These are phyloP conservation scores for Apotomis capreana DNA, from an alignment of 2,888 invertebrate genomes.

Conservation along the genomic window DNA sequence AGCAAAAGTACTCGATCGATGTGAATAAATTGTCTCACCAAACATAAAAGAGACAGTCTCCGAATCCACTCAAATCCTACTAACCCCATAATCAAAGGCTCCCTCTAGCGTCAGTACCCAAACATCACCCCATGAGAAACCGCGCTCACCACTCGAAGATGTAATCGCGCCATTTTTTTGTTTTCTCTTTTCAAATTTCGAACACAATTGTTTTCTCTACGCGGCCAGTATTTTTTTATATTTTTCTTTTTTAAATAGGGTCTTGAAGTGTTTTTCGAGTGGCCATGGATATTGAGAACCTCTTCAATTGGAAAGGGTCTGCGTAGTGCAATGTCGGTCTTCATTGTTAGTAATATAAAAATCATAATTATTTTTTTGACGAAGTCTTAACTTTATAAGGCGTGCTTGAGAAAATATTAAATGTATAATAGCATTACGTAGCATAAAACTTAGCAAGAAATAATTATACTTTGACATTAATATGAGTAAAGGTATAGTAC, in stretches of 20 bases:
- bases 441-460: not conserved
- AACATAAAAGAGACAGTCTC: not conserved
- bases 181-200: slow-evolving; percentile 66
- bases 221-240: slow-evolving; percentile 66
- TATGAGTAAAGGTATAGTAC: not conserved
- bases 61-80: slow-evolving; percentile 26
- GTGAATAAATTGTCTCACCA: not conserved
- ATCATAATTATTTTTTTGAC: slow-evolving; percentile 39
- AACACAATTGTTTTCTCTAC: slow-evolving; percentile 70
- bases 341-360: slow-evolving; percentile 29
- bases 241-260: slow-evolving; percentile 59
- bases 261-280: slow-evolving; percentile 70
- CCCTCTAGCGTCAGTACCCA: slow-evolving; percentile 78
- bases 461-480: slow-evolving; percentile 14
- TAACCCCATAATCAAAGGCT: slow-evolving; percentile 60
- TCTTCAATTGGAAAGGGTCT: slow-evolving; percentile 56
- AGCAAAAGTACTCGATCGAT: no score
- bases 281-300: slow-evolving; percentile 72
- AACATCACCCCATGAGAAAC: slow-evolving; percentile 82
- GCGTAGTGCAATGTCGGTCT: slow-evolving; percentile 39
- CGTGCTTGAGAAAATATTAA: slow-evolving; percentile 21
- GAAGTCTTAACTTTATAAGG: slow-evolving; percentile 31
- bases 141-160: slow-evolving; percentile 74
- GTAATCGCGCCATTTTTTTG: slow-evolving; percentile 81
- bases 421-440: not conserved